Evolutionary conservation across 2,888 invertebrate species (phyloP), one percentile per base, ranked within the genome.

Genomic region (Bombyx huttoni): DNA sequence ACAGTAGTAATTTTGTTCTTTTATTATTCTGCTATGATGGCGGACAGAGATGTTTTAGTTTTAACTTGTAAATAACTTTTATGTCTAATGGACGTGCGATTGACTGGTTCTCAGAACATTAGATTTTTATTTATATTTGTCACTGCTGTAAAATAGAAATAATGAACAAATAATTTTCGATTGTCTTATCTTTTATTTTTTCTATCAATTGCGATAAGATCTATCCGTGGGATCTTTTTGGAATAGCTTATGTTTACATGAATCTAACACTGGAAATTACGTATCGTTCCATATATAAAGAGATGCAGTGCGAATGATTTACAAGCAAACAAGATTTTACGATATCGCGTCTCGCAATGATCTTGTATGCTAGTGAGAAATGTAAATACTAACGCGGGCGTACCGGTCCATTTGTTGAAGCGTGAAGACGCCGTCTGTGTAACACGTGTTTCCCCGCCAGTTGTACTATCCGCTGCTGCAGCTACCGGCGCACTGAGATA

Each of bases 401-500:
- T 33, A 45, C 33, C 46, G 24, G 50, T 50, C 50, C 50, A 50
- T 50, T n/a, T 50, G 46, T 46, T 50, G n/a, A 50, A 14, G 46
- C 12, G 46, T 8, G 7, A 3, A 34, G n/a, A 8, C 33, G 14
- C 45, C 34, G 8, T 12, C 45, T 13, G 7, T 35, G 8, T 40
- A 10, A 40, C 40, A 6, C 12, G 12, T 40, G 8, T 3, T 40
- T 7, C 9, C 12, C 8, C 40, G 40, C 1, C 12, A 8, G 12
- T 24, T 12, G 40, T 10, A 10, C 40, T 40, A 10, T 12, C 33
- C 53, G 33, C 49, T 49, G 24, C 12, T 51, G 52, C 53, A 48
- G 50, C 46, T 50, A 34, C 52, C 48, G 52, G 55, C 50, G 48
- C 34, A 58, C 63, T 57, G 56, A 59, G 54, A 48, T 14, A 50